Evolutionary conservation across 2,888 invertebrate species (phyloP).

Genomic region (Lomographa bimaculata): DNA sequence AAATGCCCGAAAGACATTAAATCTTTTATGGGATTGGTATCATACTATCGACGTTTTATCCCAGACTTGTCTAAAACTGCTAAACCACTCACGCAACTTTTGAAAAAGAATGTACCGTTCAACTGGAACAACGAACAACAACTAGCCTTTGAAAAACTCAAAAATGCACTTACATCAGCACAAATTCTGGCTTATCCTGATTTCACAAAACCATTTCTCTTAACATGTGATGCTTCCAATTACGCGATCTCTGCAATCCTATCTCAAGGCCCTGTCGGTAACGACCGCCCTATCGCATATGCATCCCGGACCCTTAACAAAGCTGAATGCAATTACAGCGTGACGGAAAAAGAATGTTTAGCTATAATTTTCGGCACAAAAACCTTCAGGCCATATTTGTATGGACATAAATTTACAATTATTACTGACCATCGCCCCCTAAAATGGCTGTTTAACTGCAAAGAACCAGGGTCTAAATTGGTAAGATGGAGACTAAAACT

Average conservation of each 20-base stretch:
- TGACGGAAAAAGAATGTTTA: conserved; percentile 19
- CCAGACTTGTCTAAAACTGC: conserved; percentile 3
- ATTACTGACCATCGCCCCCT: conserved; percentile 22
- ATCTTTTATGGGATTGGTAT: conserved; percentile 46
- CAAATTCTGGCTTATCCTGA: conserved; percentile 16
- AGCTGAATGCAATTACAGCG: conserved; percentile 22
- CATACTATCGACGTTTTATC: conserved; percentile 55
- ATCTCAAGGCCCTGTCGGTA: conserved; percentile 18
- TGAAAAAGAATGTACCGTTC: conserved; percentile 9
- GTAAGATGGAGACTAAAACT: conserved; percentile 10
- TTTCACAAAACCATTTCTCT: conserved; percentile 16
- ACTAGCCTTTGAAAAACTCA: conserved; percentile 11
- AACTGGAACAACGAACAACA: conserved; percentile 1
- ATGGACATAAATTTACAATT: conserved; percentile 18
- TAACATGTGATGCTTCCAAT: conserved; percentile 23
- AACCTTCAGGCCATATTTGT: conserved; percentile 21
- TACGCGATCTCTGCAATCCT: conserved; percentile 19
- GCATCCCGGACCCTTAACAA: conserved; percentile 23
- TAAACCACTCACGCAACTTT: conserved; percentile 7
- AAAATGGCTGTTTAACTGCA: conserved; percentile 22
- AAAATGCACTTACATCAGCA: conserved; percentile 7
- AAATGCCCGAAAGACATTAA: conserved; percentile 33
- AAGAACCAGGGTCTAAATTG: conserved; percentile 18
- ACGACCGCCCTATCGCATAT: conserved; percentile 22
- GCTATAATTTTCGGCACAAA: conserved; percentile 20